Conservation (phyloP, 2,888 invertebrate species). For the Drosophila falleni region DNA sequence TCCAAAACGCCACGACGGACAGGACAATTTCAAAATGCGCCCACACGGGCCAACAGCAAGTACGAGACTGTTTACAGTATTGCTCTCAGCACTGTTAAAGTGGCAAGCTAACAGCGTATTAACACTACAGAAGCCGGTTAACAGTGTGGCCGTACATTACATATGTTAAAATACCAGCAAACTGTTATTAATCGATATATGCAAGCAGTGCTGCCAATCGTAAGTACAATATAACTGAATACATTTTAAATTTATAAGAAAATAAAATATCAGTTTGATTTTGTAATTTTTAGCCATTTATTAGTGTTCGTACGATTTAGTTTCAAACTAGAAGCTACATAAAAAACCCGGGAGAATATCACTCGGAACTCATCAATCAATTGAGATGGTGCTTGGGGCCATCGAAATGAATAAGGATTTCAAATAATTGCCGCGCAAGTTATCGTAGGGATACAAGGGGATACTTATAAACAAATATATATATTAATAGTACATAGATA, state of each 20-base stretch:
- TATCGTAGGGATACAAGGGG: slow-evolving; percentile 27
- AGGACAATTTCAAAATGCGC: slow-evolving; percentile 34
- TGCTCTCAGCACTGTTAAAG: slow-evolving; percentile 2
- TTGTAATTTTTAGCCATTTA: slow-evolving; percentile 49
- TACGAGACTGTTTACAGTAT: slow-evolving; percentile 42
- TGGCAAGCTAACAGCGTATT: slow-evolving; percentile 17
- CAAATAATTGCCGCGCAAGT: slow-evolving; percentile 62
- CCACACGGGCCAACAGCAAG: slow-evolving; percentile 49
- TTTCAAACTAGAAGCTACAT: slow-evolving; percentile 69
- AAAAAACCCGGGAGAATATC: slow-evolving; percentile 64
- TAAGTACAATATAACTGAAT: too few species aligned
- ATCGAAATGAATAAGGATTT: slow-evolving; percentile 52
- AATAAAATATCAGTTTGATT: not conserved
- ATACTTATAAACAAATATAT: slow-evolving; percentile 54
- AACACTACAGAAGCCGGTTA: slow-evolving; percentile 40
- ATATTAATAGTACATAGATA: slow-evolving; percentile 65
- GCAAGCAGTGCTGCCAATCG: slow-evolving; percentile 26
- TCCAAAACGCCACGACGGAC: slow-evolving; percentile 39
- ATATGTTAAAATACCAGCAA: slow-evolving; percentile 1
- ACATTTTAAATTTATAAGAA: not conserved
- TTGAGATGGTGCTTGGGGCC: slow-evolving; percentile 55
- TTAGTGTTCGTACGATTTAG: slow-evolving; percentile 51
- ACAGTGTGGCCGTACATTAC: slow-evolving; percentile 34
- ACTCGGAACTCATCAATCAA: slow-evolving; percentile 59
- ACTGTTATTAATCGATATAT: not conserved